Percentiles rank a stretch among this genome's conserved stretches.
phyloP scores from a whole-genome alignment of 2,888 invertebrate genomes.

The Rhyacophila evoluta region DNA sequence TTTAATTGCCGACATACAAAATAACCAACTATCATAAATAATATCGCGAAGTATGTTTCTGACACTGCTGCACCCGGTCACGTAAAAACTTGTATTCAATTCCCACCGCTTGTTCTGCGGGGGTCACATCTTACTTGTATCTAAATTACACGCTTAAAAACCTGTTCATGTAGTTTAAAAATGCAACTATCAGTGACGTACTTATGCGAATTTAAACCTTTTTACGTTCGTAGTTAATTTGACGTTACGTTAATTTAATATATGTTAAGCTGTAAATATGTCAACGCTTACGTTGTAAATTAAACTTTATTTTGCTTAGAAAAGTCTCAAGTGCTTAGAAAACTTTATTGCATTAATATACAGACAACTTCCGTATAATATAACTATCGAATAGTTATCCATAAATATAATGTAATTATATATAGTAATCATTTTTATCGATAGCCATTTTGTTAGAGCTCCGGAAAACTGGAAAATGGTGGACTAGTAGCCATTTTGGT shows the following conservation, averaged over 20 bases:
- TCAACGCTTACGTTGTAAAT: background rate
- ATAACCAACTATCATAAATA: background rate
- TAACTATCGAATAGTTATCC: too few species aligned
- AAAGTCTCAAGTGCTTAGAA: too few species aligned
- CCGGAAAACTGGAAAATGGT: too few species aligned
- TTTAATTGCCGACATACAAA: conserved; percentile 2
- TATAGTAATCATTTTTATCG: too few species aligned
- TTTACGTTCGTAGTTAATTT: background rate
- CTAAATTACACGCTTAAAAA: conserved; percentile 17
- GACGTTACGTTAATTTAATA: background rate
- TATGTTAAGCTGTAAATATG: background rate
- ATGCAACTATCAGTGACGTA: conserved; percentile 10
- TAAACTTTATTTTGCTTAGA: too few species aligned
- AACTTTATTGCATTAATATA: background rate
- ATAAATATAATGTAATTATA: too few species aligned
- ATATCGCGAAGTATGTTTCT: background rate
- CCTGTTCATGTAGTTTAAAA: background rate
- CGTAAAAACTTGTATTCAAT: background rate
- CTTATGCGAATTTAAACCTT: background rate
- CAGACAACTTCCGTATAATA: too few species aligned
- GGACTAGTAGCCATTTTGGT: too few species aligned
- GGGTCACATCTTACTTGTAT: background rate
- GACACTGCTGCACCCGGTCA: conserved; percentile 8
- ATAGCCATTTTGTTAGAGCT: too few species aligned
- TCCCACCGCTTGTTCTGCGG: background rate